Percentiles rank a stretch among this genome's conserved stretches.
Evolutionary conservation across 2,113 vertebrate genomes (phyloP).

Genomic region (Anhinga anhinga): DNA sequence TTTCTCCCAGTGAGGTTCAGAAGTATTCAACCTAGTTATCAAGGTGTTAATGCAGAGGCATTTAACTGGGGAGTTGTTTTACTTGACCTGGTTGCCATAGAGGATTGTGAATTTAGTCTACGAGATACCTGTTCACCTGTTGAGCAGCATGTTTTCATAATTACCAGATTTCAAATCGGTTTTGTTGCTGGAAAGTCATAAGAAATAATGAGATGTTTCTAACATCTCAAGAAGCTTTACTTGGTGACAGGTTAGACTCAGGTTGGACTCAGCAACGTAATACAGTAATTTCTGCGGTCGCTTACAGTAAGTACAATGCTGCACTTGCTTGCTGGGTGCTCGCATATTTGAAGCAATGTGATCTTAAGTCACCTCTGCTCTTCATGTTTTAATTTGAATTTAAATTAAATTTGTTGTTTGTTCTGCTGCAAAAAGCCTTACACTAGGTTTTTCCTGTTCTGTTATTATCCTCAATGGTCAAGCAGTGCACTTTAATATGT

Average conservation of each 20-base stretch:
- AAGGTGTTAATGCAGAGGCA: neutral
- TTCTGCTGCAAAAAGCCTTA: neutral
- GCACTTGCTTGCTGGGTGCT: neutral
- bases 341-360: neutral
- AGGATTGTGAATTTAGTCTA: neutral
- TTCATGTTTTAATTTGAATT: neutral
- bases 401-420: neutral
- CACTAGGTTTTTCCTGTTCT: neutral
- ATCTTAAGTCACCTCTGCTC: neutral
- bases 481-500: neutral
- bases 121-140: neutral
- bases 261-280: neutral
- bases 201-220: neutral
- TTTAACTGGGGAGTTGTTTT: neutral
- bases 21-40: neutral
- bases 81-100: neutral
- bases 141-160: neutral
- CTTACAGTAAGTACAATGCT: neutral
- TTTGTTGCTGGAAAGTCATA: neutral
- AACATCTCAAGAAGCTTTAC: neutral
- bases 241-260: neutral
- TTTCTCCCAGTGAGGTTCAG: constrained; percentile 12
- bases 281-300: neutral
- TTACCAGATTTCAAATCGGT: neutral
- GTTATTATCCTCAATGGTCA: neutral